Percentiles rank a stretch among this genome's conserved stretches.
These are phyloP conservation scores for Phymastichus coffea DNA, from an alignment of 1,140 invertebrate genomes.

Conservation along the genomic window DNA sequence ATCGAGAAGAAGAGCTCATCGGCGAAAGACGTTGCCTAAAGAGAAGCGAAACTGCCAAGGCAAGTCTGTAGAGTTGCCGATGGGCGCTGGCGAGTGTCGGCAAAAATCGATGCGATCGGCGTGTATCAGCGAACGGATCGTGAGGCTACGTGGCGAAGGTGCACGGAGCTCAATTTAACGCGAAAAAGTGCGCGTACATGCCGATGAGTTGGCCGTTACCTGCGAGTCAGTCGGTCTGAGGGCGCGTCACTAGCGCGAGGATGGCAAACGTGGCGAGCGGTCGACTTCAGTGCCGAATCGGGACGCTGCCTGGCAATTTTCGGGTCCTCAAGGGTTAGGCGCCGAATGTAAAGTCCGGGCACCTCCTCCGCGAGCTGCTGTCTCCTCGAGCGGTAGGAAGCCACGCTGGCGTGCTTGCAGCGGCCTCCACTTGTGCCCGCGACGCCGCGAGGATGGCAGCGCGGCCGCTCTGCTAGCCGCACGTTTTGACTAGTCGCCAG, in stretches of 20 bases:
- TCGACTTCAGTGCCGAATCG: conserved; percentile 43
- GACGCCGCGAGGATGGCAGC: too few relatives aligned
- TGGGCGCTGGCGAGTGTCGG: not conserved
- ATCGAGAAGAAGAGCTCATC: conserved; percentile 11
- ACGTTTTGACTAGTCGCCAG: too few relatives aligned
- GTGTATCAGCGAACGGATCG: conserved; percentile 13
- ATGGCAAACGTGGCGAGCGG: conserved; percentile 48
- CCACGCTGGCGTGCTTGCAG: conserved; percentile 45
- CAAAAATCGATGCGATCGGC: conserved; percentile 23
- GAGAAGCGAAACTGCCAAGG: too few relatives aligned
- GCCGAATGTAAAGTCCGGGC: conserved; percentile 51
- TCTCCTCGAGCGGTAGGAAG: conserved; percentile 41
- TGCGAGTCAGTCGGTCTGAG: conserved; percentile 41
- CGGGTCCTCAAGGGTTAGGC: conserved; percentile 50
- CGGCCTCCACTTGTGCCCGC: too few relatives aligned
- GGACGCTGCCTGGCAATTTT: conserved; percentile 40
- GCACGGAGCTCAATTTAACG: too few relatives aligned
- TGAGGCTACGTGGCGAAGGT: too few relatives aligned
- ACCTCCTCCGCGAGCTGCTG: conserved; percentile 49
- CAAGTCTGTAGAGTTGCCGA: not conserved
- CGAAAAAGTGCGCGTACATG: not conserved
- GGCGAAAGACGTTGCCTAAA: too few relatives aligned
- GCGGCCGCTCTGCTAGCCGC: too few relatives aligned
- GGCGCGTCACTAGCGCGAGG: conserved; percentile 39
- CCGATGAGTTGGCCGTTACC: conserved; percentile 34